Conservation (phyloP, 2,797 vertebrate genomes). For the Acridotheres tristis region DNA sequence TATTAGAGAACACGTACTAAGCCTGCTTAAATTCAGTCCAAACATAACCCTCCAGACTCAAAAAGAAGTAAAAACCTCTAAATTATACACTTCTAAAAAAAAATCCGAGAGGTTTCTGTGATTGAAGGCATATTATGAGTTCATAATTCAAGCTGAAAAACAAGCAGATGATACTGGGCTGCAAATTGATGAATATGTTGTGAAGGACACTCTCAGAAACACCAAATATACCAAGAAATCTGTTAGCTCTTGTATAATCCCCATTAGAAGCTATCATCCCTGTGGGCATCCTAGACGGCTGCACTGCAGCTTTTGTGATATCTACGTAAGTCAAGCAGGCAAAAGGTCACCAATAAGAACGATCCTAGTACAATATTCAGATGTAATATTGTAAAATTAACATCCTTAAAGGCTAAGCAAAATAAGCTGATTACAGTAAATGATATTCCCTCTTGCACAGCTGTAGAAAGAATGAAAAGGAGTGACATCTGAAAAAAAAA, state of each 20-base stretch:
- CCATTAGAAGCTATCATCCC: neutral
- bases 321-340: neutral
- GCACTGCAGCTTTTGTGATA: neutral
- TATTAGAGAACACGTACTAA: neutral
- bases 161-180: neutral
- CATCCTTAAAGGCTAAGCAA: constrained; percentile 11
- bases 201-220: neutral
- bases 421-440: constrained; percentile 20
- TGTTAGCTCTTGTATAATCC: neutral
- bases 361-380: neutral
- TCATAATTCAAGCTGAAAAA: neutral
- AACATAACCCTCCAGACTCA: fast-evolving
- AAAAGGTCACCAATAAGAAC: neutral
- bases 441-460: neutral
- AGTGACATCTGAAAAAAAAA: neutral
- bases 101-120: neutral
- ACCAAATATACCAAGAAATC: neutral
- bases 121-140: neutral
- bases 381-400: constrained; percentile 38
- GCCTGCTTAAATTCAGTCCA: neutral
- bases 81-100: neutral
- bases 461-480: neutral
- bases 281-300: neutral
- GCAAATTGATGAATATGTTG: neutral
- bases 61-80: neutral